A percentile compares a stretch with the other conserved stretches of the same genome.
These are phyloP conservation scores for Sorex fumeus DNA, from an alignment of 2,113 vertebrate species.

Conservation along the genomic window DNA sequence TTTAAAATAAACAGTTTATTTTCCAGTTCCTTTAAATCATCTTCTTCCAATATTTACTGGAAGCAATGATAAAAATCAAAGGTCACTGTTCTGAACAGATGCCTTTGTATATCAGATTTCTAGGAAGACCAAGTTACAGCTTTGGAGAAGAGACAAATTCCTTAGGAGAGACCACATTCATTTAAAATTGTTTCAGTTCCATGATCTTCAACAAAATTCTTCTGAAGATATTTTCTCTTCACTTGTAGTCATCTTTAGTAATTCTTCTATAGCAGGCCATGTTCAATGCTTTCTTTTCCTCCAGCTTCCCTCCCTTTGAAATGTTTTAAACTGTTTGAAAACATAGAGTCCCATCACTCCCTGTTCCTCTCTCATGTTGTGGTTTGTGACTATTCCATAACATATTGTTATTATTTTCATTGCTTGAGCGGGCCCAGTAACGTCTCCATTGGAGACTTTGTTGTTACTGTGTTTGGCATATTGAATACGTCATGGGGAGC, in stretches of 20 bases:
- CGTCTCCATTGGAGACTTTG: no score
- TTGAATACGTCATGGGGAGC: no score
- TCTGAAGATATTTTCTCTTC: conserved; percentile 14
- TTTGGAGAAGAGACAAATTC: conserved; percentile 55
- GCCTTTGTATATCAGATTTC: conserved; percentile 45
- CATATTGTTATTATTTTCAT: background rate
- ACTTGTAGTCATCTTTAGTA: conserved; percentile 28
- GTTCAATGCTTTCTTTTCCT: conserved; percentile 22
- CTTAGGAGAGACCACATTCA: background rate
- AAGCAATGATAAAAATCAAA: conserved; percentile 65
- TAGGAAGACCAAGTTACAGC: conserved; percentile 52
- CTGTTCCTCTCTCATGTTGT: background rate
- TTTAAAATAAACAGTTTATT: conserved; percentile 38
- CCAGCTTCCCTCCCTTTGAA: background rate
- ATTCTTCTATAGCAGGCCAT: background rate
- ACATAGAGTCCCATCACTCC: background rate
- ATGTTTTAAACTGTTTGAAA: background rate
- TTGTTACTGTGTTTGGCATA: no score
- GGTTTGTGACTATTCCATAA: background rate
- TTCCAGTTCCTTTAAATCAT: conserved; percentile 56
- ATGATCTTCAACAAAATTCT: conserved; percentile 30
- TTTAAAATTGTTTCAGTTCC: conserved; percentile 56
- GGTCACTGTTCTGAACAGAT: conserved; percentile 61
- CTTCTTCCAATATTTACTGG: conserved; percentile 71
- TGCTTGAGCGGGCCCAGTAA: no score